Evolutionary conservation across 30 jellyfish, hydroid and myxozoan species (phyloP).

Genomic region (Aurelia sp.): DNA sequence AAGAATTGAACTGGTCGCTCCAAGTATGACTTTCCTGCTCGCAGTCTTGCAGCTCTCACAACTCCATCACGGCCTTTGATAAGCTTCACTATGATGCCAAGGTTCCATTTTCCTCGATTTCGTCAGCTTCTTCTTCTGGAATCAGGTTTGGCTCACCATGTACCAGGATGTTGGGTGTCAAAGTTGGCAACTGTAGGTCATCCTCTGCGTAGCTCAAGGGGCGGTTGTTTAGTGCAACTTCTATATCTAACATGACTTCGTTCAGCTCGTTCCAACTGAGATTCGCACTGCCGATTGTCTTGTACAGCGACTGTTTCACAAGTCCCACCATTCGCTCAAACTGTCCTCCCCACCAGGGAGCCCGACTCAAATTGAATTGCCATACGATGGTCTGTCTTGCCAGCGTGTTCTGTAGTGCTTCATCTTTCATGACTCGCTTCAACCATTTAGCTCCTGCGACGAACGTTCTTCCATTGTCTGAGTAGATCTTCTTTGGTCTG

Average conservation of each 20-base stretch:
- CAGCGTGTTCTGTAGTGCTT: conserved; percentile 27
- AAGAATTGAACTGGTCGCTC: conserved; percentile 35
- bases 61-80: conserved; percentile 40
- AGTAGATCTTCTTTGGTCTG: conserved; percentile 30
- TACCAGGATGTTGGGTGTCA: conserved; percentile 32
- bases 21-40: conserved; percentile 44
- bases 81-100: conserved; percentile 35
- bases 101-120: conserved; percentile 38
- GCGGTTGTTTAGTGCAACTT: conserved; percentile 14
- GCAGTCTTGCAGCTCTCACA: conserved; percentile 39
- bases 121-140: conserved; percentile 13
- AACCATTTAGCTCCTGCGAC: conserved; percentile 54
- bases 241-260: conserved; percentile 5
- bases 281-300: too few relatives aligned
- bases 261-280: too few relatives aligned
- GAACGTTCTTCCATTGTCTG: conserved; percentile 44
- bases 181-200: conserved; percentile 13
- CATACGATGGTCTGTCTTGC: conserved; percentile 19
- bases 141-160: not conserved
- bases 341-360: conserved; percentile 72
- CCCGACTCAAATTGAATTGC: conserved; percentile 15
- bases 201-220: conserved; percentile 45
- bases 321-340: conserved; percentile 24
- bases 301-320: too few relatives aligned
- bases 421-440: conserved; percentile 37